Conservation (phyloP, 2,888 invertebrate genomes). For the Chrysolina americana region DNA sequence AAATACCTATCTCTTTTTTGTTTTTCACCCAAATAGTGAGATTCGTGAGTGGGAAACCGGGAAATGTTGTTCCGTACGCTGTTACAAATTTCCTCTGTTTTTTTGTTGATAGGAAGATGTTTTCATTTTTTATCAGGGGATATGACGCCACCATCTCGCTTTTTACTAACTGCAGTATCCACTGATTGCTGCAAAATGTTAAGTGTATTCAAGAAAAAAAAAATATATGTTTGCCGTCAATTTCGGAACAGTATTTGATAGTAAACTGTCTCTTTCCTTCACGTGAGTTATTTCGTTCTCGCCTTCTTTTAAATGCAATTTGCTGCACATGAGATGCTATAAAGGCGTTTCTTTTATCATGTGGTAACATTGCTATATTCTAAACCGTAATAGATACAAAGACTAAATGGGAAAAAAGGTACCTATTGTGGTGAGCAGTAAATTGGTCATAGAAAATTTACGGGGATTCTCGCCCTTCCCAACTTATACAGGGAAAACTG, state of each 20-base stretch:
- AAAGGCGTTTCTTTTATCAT: too few relatives aligned
- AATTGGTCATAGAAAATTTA: too few relatives aligned
- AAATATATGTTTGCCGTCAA: conserved; percentile 30
- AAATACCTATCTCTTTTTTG: conserved; percentile 35
- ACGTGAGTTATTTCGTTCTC: conserved; percentile 22
- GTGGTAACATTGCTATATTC: too few relatives aligned
- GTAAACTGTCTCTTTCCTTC: conserved; percentile 33
- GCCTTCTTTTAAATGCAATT: conserved; percentile 27
- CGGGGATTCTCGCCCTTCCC: too few relatives aligned
- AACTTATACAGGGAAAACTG: too few relatives aligned
- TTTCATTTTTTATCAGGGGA: conserved; percentile 45
- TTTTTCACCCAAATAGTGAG: conserved; percentile 39
- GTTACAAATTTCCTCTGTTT: conserved; percentile 35
- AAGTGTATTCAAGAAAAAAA: conserved; percentile 37
- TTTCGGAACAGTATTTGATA: conserved; percentile 34
- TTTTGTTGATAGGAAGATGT: conserved; percentile 39
- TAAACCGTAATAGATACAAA: too few relatives aligned
- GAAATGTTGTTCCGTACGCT: conserved; percentile 40
- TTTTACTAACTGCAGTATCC: conserved; percentile 36
- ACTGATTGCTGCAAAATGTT: conserved; percentile 41
- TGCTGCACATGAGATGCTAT: conserved; percentile 33
- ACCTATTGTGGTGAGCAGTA: too few relatives aligned
- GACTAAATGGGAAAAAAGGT: too few relatives aligned
- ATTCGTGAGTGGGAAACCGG: conserved; percentile 38
- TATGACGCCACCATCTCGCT: conserved; percentile 38